Percentiles rank a stretch among this genome's conserved stretches.
These are phyloP conservation scores for Micoletzkya japonica DNA, from an alignment of 2,888 invertebrate species.

Conservation along the genomic window DNA sequence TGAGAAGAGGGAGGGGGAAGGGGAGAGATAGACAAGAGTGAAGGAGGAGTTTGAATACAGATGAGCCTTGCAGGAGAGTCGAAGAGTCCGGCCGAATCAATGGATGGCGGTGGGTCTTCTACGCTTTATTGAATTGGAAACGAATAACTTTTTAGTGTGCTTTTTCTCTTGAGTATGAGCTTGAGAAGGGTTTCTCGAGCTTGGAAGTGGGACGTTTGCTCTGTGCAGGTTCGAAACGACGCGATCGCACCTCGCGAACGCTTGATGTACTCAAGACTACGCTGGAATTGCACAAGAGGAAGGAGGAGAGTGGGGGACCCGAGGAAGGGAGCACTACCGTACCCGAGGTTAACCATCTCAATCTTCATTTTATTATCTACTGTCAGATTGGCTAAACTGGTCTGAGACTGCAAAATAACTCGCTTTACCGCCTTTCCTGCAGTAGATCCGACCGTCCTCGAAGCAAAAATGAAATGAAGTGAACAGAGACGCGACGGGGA, in stretches of 20 bases:
- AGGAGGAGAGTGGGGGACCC: constrained; percentile 1
- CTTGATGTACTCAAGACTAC: constrained; percentile 21
- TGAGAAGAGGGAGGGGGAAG: not conserved
- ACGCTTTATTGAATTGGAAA: not conserved
- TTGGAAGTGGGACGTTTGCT: constrained; percentile 4
- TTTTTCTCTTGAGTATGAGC: not conserved
- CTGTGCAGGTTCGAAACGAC: constrained; percentile 16
- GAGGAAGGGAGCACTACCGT: not conserved
- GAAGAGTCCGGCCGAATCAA: constrained; percentile 1
- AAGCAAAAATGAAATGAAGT: too few species aligned
- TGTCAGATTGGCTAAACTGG: too few species aligned
- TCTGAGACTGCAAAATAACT: too few species aligned
- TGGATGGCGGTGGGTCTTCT: not conserved
- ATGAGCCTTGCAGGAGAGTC: too few species aligned
- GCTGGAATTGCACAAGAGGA: constrained; percentile 21
- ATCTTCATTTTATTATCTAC: too few species aligned
- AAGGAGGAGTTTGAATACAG: too few species aligned
- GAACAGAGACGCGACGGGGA: too few species aligned
- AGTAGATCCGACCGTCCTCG: too few species aligned
- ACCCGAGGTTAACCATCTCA: too few species aligned
- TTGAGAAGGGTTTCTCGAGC: not conserved
- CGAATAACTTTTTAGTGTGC: not conserved
- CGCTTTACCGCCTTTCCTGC: too few species aligned
- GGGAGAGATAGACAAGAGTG: constrained; percentile 14
- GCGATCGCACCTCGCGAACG: constrained; percentile 17